These are phyloP conservation scores for Tetheella fluctuosa DNA, from an alignment of 2,888 invertebrate species.

Conservation along the genomic window DNA sequence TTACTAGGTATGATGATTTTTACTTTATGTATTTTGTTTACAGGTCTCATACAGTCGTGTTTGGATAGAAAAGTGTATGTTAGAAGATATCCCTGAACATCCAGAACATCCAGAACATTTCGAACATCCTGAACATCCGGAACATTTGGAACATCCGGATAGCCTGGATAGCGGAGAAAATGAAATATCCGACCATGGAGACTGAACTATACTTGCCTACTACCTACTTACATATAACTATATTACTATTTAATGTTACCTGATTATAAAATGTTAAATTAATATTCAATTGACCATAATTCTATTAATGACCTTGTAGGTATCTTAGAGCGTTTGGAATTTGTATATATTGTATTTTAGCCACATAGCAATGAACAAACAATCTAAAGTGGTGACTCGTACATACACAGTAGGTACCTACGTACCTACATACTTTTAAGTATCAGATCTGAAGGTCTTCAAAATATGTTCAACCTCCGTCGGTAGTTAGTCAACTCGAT, in stretches of 20 bases:
- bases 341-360: no score
- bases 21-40: slow-evolving; percentile 24
- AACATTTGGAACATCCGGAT: slow-evolving; percentile 47
- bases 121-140: slow-evolving; percentile 22
- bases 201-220: slow-evolving; percentile 25
- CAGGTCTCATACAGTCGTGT: slow-evolving; percentile 70
- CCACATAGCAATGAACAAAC: no score
- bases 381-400: no score
- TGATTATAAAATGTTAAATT: slow-evolving; percentile 6
- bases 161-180: slow-evolving; percentile 73
- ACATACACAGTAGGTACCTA: no score
- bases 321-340: no score
- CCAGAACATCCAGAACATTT: slow-evolving; percentile 26
- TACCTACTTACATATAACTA: background rate
- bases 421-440: no score
- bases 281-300: slow-evolving; percentile 10
- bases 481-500: no score
- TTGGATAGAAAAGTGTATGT: slow-evolving; percentile 70
- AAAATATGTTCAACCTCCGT: no score
- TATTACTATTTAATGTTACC: background rate
- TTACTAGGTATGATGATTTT: no score
- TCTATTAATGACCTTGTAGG: no score
- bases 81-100: slow-evolving; percentile 36
- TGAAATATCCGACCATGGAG: slow-evolving; percentile 13
- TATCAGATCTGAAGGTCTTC: no score